Base-by-base conservation (phyloP, 2,113 vertebrate species). In the Okapia johnstoni region DNA sequence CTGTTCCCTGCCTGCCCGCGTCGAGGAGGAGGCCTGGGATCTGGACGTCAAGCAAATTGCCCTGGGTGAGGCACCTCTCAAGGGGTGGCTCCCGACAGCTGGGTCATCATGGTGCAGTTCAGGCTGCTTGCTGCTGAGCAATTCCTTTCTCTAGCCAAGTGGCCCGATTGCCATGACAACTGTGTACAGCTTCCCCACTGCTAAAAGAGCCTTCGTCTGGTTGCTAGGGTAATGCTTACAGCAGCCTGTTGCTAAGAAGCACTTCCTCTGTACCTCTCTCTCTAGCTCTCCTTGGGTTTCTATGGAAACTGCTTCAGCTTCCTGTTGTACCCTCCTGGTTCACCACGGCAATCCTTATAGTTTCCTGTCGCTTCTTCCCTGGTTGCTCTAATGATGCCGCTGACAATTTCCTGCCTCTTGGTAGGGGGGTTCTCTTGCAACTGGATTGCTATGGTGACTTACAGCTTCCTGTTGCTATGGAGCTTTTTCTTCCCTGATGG, bases 21-120 rank as follows among this genome's bases (percentile, higher is more conserved):
- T 98, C 98, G 96, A 98, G 98, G 97, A 98, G 98, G 96, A 99
- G 93, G 98, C 98, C 95, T 98, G 98, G 98, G 98, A 98, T 96
- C 98, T 98, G 97, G 98, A 98, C 97, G 94, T 98, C 97, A 98
- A 98, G 98, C 98, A 98, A 23, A 98, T 98, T 96, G 98, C 98
- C 96, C 97, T 97, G 94, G 98, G 98, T 98, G 98, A 98, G 98
- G 93, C 96, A 93, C 97, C 96, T 98, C 98, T 95, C 95, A 95
- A 97, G 93, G 97, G 98, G 98, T 98, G 97, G 97, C 97, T 95
- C 98, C 96, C 93, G 87, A 97, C 96, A 95, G 93, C 97, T 96
- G 95, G 97, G 84, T 96, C 97, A 95, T 88, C 63, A 3, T 89
- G 94, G 93, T 96, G 97, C 97, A 98, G 90, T 96, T 96, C 93